phyloP scores from a whole-genome alignment of 2,888 invertebrate species.

The Parelbella ahira region DNA sequence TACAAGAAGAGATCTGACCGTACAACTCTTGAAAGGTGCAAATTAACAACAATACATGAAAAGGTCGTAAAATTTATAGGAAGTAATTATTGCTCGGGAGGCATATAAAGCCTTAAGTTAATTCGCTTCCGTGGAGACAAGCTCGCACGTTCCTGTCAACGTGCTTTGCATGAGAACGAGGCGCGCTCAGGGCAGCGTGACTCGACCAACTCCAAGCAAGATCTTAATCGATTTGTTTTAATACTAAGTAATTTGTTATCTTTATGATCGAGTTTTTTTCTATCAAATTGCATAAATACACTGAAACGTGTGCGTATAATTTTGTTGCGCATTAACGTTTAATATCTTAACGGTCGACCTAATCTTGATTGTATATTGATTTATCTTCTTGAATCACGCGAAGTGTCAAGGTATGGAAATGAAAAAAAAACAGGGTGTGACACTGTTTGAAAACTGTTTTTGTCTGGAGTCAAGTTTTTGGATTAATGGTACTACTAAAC shows the following conservation, averaged over 20 bases:
- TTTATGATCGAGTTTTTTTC: no score
- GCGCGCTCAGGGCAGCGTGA: constrained; percentile 8
- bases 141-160: constrained; percentile 5
- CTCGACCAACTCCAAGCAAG: no score
- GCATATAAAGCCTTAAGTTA: constrained; percentile 16
- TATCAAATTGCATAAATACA: no score
- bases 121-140: constrained; percentile 14
- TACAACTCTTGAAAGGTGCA: neutral
- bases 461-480: no score
- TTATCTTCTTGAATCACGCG: constrained; percentile 2
- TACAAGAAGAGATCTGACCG: no score
- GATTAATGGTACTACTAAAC: no score
- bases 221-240: no score
- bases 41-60: neutral
- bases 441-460: no score
- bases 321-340: neutral
- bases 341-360: neutral
- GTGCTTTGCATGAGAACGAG: constrained; percentile 9
- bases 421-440: no score
- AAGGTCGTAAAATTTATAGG: constrained; percentile 6
- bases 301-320: constrained; percentile 1
- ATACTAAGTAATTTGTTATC: no score
- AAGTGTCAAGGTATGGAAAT: neutral
- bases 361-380: neutral
- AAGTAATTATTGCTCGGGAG: constrained; percentile 11